Evolutionary conservation across 2,797 vertebrate species (phyloP).

Genomic region (Gallinago nigripennis): DNA sequence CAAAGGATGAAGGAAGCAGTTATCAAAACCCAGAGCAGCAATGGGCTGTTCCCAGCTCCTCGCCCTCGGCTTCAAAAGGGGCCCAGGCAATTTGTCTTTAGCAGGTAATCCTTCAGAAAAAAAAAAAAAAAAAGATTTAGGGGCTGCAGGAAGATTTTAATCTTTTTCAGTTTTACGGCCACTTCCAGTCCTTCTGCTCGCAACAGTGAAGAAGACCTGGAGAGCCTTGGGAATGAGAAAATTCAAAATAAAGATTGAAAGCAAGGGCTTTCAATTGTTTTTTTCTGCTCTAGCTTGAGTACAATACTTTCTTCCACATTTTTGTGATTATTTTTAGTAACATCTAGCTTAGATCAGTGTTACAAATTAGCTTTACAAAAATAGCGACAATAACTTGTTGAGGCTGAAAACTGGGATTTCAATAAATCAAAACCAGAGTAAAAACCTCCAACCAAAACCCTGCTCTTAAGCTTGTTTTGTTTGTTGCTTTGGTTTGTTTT

Average conservation of each 20-base stretch:
- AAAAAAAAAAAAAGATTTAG: neutral
- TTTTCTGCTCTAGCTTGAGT: neutral
- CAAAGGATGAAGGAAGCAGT: neutral
- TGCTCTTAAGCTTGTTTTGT: neutral
- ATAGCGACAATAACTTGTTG: neutral
- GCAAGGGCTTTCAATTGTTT: fast-evolving
- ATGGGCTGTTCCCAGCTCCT: neutral
- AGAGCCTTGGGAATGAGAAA: neutral
- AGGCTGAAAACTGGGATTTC: neutral
- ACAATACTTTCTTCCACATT: neutral
- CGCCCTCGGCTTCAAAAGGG: neutral
- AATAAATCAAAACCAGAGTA: neutral
- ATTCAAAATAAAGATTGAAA: neutral
- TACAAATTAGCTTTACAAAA: neutral
- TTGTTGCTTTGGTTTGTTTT: neutral
- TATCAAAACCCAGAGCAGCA: neutral
- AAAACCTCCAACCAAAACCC: neutral
- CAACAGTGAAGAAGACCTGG: neutral
- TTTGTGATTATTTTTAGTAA: neutral
- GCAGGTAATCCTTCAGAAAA: neutral
- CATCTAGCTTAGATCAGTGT: neutral
- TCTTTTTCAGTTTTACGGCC: neutral
- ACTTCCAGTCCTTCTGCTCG: neutral
- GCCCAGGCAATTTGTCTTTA: neutral
- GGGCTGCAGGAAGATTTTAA: neutral